A percentile compares a stretch with the other conserved stretches of the same genome.
Conservation (phyloP, 2,797 vertebrate species). For the Ateles fusciceps region DNA sequence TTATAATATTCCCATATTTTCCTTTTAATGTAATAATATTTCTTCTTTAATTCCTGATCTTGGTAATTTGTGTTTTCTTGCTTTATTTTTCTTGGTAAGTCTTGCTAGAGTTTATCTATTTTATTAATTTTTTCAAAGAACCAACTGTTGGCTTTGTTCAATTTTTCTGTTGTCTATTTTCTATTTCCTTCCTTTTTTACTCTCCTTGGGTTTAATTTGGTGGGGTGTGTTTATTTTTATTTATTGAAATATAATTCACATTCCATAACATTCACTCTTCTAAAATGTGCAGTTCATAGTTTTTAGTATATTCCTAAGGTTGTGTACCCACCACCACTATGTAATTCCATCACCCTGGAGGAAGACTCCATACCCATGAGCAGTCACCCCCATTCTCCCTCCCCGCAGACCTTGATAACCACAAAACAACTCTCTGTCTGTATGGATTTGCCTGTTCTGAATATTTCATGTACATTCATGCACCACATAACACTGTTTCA, state of each 20-base stretch:
- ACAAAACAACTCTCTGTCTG: not conserved
- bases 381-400: not conserved
- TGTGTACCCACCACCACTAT: not conserved
- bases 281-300: not conserved
- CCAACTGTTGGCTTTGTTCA: not conserved
- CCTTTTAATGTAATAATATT: not conserved
- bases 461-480: not conserved
- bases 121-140: not conserved
- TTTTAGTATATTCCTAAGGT: not conserved
- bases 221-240: not conserved
- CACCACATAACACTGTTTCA: not conserved
- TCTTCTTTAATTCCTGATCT: not conserved
- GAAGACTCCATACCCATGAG: not conserved
- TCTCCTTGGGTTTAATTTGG: not conserved
- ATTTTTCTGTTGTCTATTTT: not conserved
- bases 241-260: not conserved
- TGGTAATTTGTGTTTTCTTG: not conserved
- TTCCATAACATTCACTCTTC: not conserved
- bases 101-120: not conserved
- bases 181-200: not conserved
- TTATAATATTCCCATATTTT: not conserved
- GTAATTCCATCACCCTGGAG: not conserved
- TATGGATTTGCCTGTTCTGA: not conserved
- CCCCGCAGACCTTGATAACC: not conserved
- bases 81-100: not conserved